Conservation (phyloP, 2,113 vertebrate species). For the Trematomus loennbergii region DNA sequence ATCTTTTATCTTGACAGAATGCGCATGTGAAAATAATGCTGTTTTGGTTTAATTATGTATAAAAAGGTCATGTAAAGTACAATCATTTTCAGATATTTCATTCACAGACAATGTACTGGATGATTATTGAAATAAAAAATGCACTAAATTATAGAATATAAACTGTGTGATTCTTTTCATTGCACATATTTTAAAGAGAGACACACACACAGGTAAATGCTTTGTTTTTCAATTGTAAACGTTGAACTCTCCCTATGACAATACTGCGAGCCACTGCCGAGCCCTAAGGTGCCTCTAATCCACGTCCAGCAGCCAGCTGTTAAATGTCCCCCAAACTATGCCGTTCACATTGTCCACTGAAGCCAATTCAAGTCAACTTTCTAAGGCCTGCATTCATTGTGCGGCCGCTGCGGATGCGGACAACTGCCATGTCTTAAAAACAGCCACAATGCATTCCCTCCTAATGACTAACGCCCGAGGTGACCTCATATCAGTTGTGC, state of each 20-base stretch:
- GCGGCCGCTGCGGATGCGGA: slow-evolving; percentile 71
- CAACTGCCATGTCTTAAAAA: slow-evolving; percentile 85
- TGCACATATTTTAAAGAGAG: slow-evolving; percentile 5
- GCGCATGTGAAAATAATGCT: slow-evolving; percentile 59
- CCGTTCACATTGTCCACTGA: slow-evolving; percentile 79
- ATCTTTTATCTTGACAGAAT: slow-evolving; percentile 51
- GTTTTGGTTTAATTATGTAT: slow-evolving; percentile 52
- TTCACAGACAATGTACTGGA: slow-evolving; percentile 59
- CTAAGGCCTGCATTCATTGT: slow-evolving; percentile 84
- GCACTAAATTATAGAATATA: slow-evolving; percentile 70
- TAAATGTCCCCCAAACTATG: slow-evolving; percentile 75
- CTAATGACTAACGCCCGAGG: slow-evolving; percentile 83
- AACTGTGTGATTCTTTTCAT: background rate
- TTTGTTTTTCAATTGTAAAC: slow-evolving; percentile 38
- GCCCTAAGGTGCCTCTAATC: slow-evolving; percentile 82
- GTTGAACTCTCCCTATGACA: slow-evolving; percentile 49
- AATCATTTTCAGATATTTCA: slow-evolving; percentile 65
- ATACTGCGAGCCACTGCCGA: slow-evolving; percentile 28
- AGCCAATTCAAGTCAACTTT: slow-evolving; percentile 84
- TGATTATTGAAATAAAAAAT: slow-evolving; percentile 75
- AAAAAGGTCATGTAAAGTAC: slow-evolving; percentile 68
- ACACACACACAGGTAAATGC: slow-evolving; percentile 15
- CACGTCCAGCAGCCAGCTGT: slow-evolving; percentile 76
- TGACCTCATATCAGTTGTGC: slow-evolving; percentile 86
- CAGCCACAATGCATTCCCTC: slow-evolving; percentile 85